Base-by-base conservation (phyloP, 1,140 invertebrate species). In the Maniola jurtina region DNA sequence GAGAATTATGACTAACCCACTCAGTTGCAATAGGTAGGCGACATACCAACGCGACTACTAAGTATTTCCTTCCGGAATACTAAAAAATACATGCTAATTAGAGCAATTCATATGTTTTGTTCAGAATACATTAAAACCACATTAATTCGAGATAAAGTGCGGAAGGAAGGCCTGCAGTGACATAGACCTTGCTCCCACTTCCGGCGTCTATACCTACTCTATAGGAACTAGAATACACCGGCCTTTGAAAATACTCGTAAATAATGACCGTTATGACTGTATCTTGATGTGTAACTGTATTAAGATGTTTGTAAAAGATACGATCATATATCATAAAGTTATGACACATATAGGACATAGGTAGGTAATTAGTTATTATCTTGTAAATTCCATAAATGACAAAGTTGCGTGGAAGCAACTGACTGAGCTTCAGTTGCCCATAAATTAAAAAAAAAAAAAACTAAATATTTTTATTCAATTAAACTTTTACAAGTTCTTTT, bases 111-210 rank as follows among this genome's bases (percentile, higher is more conserved):
- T 25, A 52, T 2, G 36, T 57, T 57, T 57, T 40, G 55, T 57
- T 45, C 48, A 64, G 62, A 57, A 64, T 57, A 66, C 54, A 61
- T 67, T 62, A 59, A 62, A 71, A 65, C 42, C 47, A 66, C 54
- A 61, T 67, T 62, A 59, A 62, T 69, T 62, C 42, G 42, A 54
- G 63, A 72, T 72, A 76, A 64, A 70, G 56, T 65, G 42, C 80
- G 82, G 83, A 88, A 88, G 83, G 77, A 86, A 84, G 81, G 76
- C 79, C 77, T 78, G 54, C 64, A 71, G 68, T 72, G 66, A 66
- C 66, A 58, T 15, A 64, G 74, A 77, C 83, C 83, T 86, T 81
- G 83, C 68, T 58, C 36, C 61, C 40, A 83, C 80, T 88, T 88
- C 85, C 85, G 80, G 74, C 73, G 55, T 65, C 42, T 75, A n/a